Base-by-base conservation (phyloP, 2,888 invertebrate genomes). In the Drosophila nr. fundita region DNA sequence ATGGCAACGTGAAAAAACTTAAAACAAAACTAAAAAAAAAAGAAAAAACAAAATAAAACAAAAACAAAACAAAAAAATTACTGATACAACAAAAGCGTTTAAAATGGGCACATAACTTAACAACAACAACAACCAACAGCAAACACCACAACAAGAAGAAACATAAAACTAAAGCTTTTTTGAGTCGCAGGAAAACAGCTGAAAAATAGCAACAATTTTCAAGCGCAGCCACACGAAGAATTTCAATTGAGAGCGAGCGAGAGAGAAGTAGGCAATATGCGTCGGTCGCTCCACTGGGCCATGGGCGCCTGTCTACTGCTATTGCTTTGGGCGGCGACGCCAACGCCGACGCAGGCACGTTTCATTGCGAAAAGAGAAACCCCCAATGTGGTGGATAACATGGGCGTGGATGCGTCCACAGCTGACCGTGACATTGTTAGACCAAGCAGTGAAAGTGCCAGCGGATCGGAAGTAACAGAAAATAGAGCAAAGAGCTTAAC, bases 311-410 rank as follows among this genome's bases (percentile, higher is more conserved):
- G 72, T 40, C 48, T 72, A 53, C 21, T 83, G 66, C 30, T 79
- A 50, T 42, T 60, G 71, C 40, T 69, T 50, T 67, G 74, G 67
- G 58, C 67, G 50, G 57, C 68, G 58, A 73, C 76, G 54, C 50
- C 74, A 62, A 78, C 76, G 52, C 76, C 74, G 57, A 76, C 81
- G 50, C 76, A 72, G 73, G 77, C 89, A 86, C 90, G 86, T 81
- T 81, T 83, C 67, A 76, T 90, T 78, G 73, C 75, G 32, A 88
- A 89, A 87, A 88, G 87, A 80, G 90, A 90, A 86, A 87, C 72
- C 53, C 52, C 45, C 68, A 59, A 60, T 59, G 61, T 61, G 45
- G 58, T 57, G 66, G 42, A 77, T 45, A 49, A 64, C 34, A 40
- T 73, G 49, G 82, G 71, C 55, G 68, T 58, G 55, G 53, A 78